phyloP scores from a whole-genome alignment of 1,140 invertebrate genomes.

The Bombus turneri region DNA sequence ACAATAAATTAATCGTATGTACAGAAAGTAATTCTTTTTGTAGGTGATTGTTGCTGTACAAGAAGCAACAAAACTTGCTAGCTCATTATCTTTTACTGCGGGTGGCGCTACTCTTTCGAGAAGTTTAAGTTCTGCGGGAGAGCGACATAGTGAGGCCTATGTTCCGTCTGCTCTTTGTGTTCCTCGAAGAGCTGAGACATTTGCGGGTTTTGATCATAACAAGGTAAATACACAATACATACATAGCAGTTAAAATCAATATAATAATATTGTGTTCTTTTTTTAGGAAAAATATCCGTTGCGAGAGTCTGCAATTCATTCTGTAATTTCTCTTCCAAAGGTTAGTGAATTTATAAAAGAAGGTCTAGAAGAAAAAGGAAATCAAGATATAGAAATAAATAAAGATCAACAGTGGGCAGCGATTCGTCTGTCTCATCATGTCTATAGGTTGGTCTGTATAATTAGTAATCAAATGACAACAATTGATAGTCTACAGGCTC shows the following conservation, averaged over 20 bases:
- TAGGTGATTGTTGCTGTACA: conserved; percentile 80
- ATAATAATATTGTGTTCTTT: neutral
- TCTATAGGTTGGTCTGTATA: conserved; percentile 91
- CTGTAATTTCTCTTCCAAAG: conserved; percentile 64
- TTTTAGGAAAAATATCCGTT: conserved; percentile 82
- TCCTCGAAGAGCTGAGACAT: conserved; percentile 96
- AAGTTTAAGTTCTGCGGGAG: conserved; percentile 95
- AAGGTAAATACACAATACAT: conserved; percentile 72
- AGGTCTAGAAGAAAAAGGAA: conserved; percentile 62
- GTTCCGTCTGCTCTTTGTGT: conserved; percentile 88
- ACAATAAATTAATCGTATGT: no score
- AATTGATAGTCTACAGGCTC: conserved; percentile 89
- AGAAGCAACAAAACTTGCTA: conserved; percentile 88
- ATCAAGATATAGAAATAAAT: conserved; percentile 63
- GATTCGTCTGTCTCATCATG: conserved; percentile 89
- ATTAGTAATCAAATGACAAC: conserved; percentile 93
- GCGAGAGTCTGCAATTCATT: conserved; percentile 79
- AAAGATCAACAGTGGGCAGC: conserved; percentile 88
- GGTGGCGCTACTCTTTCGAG: conserved; percentile 91
- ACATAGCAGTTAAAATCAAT: neutral
- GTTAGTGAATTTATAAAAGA: conserved; percentile 62
- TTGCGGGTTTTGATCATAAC: conserved; percentile 94
- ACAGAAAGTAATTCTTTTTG: neutral
- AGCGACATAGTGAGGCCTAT: conserved; percentile 92
- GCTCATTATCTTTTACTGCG: conserved; percentile 85